Evolutionary conservation across 2,113 vertebrate genomes (phyloP), one percentile per base, ranked within the genome.

Genomic region (Numida meleagris): DNA sequence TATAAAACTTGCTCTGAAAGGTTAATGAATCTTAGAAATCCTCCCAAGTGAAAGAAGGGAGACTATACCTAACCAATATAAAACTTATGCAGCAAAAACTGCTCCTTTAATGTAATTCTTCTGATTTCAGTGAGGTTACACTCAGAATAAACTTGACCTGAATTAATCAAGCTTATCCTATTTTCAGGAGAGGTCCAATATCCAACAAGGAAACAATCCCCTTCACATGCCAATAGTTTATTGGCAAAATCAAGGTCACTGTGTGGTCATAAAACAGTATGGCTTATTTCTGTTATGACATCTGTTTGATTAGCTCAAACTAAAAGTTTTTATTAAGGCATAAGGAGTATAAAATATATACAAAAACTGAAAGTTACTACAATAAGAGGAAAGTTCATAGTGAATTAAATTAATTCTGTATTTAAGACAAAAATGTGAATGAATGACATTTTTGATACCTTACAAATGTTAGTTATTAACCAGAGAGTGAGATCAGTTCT

Each of bases 11-110:
- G 0, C 11, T 89, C 63, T 87, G 71, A 91, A 93, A 94, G 42
- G 59, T 77, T 95, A 95, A 93, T 82, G 78, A 80, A 71, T 80
- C 42, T 87, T 82, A 91, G 71, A 85, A 92, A 92, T 58, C n/a
- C 33, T 79, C 16, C 0, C 0, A 65, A 82, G 21, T 59, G 55
- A 85, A 66, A 27, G 24, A 75, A 84, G 1, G 33, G 3, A 77
- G 31, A 50, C 9, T 80, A 17, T 43, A 82, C 8, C 14, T 63
- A 85, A 62, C n/a, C 12, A 51, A 48, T 13, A 73, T 7, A 63
- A 90, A 92, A 84, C 16, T 48, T 23, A 40, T 14, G 27, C 50
- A 91, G 36, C 10, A 82, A 89, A 55, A 14, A 42, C 18, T 45
- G 18, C n/a, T 51, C 11, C 81, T 62, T 59, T 67, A 21, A 55